Conservation (phyloP, 2,113 vertebrate genomes). For the Crotalus horridus region DNA sequence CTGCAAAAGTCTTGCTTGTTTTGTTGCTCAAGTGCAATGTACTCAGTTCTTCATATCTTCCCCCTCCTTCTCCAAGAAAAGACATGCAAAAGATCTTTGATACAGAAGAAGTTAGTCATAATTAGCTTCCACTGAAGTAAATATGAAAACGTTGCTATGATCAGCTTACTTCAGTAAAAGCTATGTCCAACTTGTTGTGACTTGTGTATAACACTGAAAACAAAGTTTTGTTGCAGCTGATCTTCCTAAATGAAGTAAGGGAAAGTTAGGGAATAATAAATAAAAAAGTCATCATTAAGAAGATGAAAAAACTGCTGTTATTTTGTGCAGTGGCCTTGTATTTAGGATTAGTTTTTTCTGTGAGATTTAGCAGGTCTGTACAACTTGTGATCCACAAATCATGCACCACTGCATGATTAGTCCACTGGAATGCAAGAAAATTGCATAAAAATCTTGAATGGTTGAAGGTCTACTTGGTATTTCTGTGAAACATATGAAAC, state of each 20-base stretch:
- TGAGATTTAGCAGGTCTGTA: background rate
- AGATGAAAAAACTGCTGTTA: background rate
- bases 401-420: background rate
- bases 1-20: background rate
- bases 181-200: background rate
- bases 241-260: background rate
- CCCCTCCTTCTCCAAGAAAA: background rate
- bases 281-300: background rate
- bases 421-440: slow-evolving; percentile 13
- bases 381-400: background rate
- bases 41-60: background rate
- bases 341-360: background rate
- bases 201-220: background rate
- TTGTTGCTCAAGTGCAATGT: background rate
- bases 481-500: slow-evolving; percentile 39
- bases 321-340: background rate
- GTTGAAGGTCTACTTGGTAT: slow-evolving; percentile 6
- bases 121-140: background rate
- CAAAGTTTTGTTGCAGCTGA: background rate
- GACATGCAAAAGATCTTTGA: background rate
- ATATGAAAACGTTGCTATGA: background rate
- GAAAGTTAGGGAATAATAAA: background rate
- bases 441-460: slow-evolving; percentile 22
- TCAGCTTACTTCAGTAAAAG: background rate
- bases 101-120: background rate